A percentile compares a stretch with the other conserved stretches of the same genome.
These are phyloP conservation scores for Wiebesia pumilae DNA, from an alignment of 1,140 invertebrate species.

Conservation along the genomic window DNA sequence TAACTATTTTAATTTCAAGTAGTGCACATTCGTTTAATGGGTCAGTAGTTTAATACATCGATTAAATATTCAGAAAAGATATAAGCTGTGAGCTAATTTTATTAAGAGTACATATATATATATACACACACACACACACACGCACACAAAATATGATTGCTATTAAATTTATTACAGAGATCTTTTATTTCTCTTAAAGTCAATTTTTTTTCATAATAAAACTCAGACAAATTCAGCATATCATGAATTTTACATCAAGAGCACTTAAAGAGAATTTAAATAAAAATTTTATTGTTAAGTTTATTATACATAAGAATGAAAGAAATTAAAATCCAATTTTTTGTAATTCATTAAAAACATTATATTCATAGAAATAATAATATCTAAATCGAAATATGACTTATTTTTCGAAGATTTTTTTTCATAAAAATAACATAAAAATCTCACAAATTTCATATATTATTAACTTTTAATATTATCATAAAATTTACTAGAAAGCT, in stretches of 20 bases:
- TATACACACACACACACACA: too few species aligned
- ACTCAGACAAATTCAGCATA: not conserved
- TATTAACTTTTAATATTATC: not conserved
- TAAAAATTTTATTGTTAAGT: not conserved
- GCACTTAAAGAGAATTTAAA: not conserved
- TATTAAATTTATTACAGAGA: not conserved
- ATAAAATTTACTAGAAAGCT: not conserved
- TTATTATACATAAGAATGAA: not conserved
- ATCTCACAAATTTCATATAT: not conserved
- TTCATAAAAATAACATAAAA: not conserved
- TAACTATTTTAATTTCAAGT: not conserved
- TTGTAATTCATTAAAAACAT: too few species aligned
- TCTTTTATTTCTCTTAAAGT: not conserved
- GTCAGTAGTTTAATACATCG: not conserved
- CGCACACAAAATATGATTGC: not conserved
- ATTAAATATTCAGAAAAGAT: not conserved
- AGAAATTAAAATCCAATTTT: too few species aligned
- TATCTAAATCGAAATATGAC: not conserved
- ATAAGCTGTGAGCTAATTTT: not conserved
- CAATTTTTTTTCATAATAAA: not conserved
- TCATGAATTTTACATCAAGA: not conserved
- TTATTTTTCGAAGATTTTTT: not conserved
- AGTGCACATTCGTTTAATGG: not conserved
- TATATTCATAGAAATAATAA: not conserved
- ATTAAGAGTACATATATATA: too few species aligned